These are phyloP conservation scores for Ochlodes sylvanus DNA, from an alignment of 2,888 invertebrate genomes.

Conservation along the genomic window DNA sequence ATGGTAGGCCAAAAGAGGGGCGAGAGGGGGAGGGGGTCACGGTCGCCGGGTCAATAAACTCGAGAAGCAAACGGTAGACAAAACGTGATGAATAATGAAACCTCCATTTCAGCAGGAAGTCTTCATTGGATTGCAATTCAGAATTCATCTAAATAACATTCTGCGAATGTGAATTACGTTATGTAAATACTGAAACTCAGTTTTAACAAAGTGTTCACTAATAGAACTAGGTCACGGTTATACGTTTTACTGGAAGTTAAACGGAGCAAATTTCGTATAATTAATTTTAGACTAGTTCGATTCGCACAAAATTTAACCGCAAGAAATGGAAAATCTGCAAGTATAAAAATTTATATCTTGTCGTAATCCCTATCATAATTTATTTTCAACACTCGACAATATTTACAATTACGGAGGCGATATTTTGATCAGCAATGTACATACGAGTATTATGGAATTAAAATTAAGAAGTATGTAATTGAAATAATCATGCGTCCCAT, in stretches of 20 bases:
- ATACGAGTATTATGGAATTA: too few relatives aligned
- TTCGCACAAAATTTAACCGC: neutral
- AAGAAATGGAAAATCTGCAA: neutral
- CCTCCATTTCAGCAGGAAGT: slow-evolving; percentile 16
- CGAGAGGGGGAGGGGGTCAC: slow-evolving; percentile 64
- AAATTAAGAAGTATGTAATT: too few relatives aligned
- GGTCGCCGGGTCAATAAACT: slow-evolving; percentile 77
- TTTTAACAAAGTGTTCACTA: slow-evolving; percentile 6
- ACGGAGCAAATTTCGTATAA: slow-evolving; percentile 7
- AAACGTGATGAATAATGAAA: slow-evolving; percentile 47
- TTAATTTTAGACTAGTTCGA: neutral
- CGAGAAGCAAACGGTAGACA: slow-evolving; percentile 59
- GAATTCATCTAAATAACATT: slow-evolving; percentile 4
- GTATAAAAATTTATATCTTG: too few relatives aligned
- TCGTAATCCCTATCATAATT: too few relatives aligned
- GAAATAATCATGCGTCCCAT: too few relatives aligned
- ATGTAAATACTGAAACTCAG: slow-evolving; percentile 16
- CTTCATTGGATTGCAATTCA: neutral
- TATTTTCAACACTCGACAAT: too few relatives aligned
- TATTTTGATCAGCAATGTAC: too few relatives aligned
- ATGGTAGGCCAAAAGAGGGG: slow-evolving; percentile 44
- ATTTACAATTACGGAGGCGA: too few relatives aligned
- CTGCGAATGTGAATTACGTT: slow-evolving; percentile 13
- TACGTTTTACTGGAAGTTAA: slow-evolving; percentile 6
- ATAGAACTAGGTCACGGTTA: slow-evolving; percentile 17